phyloP scores from a whole-genome alignment of 2,888 invertebrate species.

The Lissocephala sabroskyi region DNA sequence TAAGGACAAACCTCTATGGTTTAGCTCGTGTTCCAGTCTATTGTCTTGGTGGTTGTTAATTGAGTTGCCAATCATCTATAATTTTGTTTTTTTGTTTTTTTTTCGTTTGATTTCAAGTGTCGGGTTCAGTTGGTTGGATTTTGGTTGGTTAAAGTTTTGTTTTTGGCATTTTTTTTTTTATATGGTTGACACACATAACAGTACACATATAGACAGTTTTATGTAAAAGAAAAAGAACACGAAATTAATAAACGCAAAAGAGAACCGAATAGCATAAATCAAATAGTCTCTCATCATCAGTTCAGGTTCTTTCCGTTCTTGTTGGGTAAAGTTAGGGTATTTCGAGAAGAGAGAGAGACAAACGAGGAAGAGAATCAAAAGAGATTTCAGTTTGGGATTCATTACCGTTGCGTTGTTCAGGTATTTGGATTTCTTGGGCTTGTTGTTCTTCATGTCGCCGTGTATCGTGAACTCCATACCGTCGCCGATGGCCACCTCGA shows the following conservation, averaged over 20 bases:
- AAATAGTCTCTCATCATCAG: no score
- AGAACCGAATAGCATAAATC: constrained; percentile 51
- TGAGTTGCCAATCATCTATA: constrained; percentile 79
- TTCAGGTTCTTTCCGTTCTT: no score
- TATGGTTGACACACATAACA: constrained; percentile 46
- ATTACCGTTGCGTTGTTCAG: constrained; percentile 84
- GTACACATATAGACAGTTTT: constrained; percentile 55
- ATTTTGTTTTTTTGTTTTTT: constrained; percentile 33
- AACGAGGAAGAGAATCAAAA: background rate
- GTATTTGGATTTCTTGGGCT: constrained; percentile 86
- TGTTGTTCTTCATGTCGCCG: constrained; percentile 87
- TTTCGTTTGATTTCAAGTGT: constrained; percentile 48
- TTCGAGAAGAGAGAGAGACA: no score
- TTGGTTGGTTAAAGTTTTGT: constrained; percentile 36
- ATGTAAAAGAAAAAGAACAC: constrained; percentile 36
- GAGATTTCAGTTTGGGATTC: constrained; percentile 11
- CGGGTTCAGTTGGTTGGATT: constrained; percentile 42
- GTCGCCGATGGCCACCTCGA: constrained; percentile 93
- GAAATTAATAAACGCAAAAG: constrained; percentile 38
- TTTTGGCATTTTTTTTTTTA: constrained; percentile 18
- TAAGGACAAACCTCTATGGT: constrained; percentile 81
- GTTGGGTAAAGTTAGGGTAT: constrained; percentile 40
- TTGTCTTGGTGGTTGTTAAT: constrained; percentile 87
- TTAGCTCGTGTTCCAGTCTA: constrained; percentile 82
- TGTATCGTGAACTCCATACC: constrained; percentile 96